phyloP scores from a whole-genome alignment of 1,140 invertebrate genomes.

The Drosophila saltans region DNA sequence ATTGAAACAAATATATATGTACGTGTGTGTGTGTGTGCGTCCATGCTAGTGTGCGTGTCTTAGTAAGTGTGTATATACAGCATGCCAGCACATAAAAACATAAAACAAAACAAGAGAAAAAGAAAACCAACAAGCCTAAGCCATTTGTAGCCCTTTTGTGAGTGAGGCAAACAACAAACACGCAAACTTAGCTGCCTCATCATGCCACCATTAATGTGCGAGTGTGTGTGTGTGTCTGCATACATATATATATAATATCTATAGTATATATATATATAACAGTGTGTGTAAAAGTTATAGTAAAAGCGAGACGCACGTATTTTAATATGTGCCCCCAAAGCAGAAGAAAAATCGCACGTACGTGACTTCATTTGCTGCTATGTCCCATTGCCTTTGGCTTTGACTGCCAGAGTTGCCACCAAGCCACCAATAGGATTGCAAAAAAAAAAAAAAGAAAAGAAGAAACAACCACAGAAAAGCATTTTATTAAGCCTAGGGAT shows the following conservation, averaged over 20 bases:
- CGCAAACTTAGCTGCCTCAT: conserved; percentile 73
- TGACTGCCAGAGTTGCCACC: conserved; percentile 23
- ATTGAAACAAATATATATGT: conserved; percentile 72
- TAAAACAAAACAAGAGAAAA: conserved; percentile 14
- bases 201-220: conserved; percentile 74
- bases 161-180: conserved; percentile 66
- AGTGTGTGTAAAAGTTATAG: conserved; percentile 71
- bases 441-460: not conserved
- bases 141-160: conserved; percentile 78
- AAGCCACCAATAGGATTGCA: conserved; percentile 7
- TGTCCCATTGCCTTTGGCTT: conserved; percentile 67
- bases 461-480: not conserved
- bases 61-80: conserved; percentile 14
- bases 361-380: conserved; percentile 82
- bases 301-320: conserved; percentile 80
- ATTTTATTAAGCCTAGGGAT: conserved; percentile 13
- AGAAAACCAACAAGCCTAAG: conserved; percentile 59
- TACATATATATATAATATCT: not conserved
- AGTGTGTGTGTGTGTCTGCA: conserved; percentile 30
- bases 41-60: conserved; percentile 4
- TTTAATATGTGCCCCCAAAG: conserved; percentile 82
- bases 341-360: conserved; percentile 82
- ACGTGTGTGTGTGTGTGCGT: not conserved
- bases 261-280: not conserved
- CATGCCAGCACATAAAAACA: conserved; percentile 42